phyloP scores from a whole-genome alignment of 2,797 vertebrate genomes.

The Melanotaenia maccullochi region DNA sequence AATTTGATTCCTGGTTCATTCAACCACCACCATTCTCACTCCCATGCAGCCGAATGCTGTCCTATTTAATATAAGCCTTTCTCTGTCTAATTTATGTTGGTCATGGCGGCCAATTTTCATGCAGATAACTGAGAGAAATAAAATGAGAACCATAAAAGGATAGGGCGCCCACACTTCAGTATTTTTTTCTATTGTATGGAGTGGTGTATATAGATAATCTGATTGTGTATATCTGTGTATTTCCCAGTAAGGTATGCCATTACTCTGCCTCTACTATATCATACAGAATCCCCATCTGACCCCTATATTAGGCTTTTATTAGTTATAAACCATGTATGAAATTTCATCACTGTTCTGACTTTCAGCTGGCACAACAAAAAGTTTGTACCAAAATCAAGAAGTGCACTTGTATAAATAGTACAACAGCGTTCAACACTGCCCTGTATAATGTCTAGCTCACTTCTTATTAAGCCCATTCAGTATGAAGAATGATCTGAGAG shows the following conservation, averaged over 20 bases:
- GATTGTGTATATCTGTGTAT: not conserved
- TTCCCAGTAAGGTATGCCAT: not conserved
- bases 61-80: not conserved
- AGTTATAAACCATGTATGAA: slow-evolving; percentile 4
- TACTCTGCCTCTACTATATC: too few species aligned
- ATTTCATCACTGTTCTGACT: slow-evolving; percentile 7
- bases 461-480: not conserved
- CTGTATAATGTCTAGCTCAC: slow-evolving; percentile 10
- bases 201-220: not conserved
- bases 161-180: not conserved
- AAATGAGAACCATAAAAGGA: not conserved
- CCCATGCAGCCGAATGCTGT: not conserved
- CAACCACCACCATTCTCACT: not conserved
- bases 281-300: not conserved
- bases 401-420: slow-evolving; percentile 25
- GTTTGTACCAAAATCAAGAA: slow-evolving; percentile 13
- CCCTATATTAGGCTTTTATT: not conserved
- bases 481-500: too few species aligned
- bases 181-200: not conserved
- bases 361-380: slow-evolving; percentile 16
- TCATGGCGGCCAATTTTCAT: too few species aligned
- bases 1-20: not conserved
- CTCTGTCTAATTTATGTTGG: too few species aligned
- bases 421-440: slow-evolving; percentile 10
- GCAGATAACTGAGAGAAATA: not conserved